Base-by-base conservation (phyloP, 2,888 invertebrate species). In the Zaprionus bogoriensis region DNA sequence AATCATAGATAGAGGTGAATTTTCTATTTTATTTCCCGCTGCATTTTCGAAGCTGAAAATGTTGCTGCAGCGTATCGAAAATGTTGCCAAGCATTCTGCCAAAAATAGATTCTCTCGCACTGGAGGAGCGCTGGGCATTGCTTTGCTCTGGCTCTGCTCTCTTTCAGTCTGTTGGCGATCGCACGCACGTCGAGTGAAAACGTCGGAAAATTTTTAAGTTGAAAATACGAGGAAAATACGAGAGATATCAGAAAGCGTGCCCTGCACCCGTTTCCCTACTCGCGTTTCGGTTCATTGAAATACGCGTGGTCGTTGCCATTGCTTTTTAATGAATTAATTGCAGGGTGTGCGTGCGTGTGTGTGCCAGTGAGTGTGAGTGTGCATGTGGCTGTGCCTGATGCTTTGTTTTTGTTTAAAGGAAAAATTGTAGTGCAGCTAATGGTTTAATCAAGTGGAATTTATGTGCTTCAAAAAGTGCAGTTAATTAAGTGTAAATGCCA, bases 401-500 rank as follows among this genome's bases (percentile, higher is more conserved):
- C 30, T 55, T 62, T 41, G 19, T 52, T 41, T 23, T 57, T 79
- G 68, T 78, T 67, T 64, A 52, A 59, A 58, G 41, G 28, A 46
- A 22, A 52, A 73, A 72, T 64, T 65, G 62, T 69, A 77, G 81
- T 81, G 85, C 81, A 60, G 42, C 77, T 69, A 86, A 87, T 81
- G 82, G 87, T 86, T 87, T 87, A 86, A 87, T 87, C 87, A 87
- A 87, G 79, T 81, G 87, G 74, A 87, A 87, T 87, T 87, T 87
- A 87, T 87, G 83, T 79, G 83, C 67, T 63, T 52, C 54, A 58
- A 76, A 76, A 70, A 73, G 57, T 71, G 72, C 77, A 87, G 85
- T 79, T 77, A 84, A 87, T 84, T 82, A 78, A 85, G 83, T 85
- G 83, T 76, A 78, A 83, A 82, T 82, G 67, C 62, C 62, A 74